These are phyloP conservation scores for Petrolisthes manimaculis DNA, from an alignment of 2,888 invertebrate genomes.

Conservation along the genomic window DNA sequence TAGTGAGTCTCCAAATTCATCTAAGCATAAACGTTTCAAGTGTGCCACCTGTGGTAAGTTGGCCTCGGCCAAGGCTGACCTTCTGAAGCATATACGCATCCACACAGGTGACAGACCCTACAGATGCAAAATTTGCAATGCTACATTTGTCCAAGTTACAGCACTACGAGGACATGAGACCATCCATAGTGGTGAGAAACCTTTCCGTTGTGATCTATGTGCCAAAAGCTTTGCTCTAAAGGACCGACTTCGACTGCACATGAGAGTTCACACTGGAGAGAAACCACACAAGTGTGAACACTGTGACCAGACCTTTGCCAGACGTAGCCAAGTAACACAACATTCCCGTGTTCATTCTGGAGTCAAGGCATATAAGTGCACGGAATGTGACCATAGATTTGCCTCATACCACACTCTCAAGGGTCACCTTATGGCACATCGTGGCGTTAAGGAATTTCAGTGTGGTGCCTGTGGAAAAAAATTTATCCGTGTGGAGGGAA, in stretches of 20 bases:
- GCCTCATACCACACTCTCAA: slow-evolving; percentile 66
- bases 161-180: slow-evolving; percentile 65
- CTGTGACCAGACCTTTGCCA: slow-evolving; percentile 82
- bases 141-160: slow-evolving; percentile 64
- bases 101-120: slow-evolving; percentile 65
- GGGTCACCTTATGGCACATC: slow-evolving; percentile 65
- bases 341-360: slow-evolving; percentile 79
- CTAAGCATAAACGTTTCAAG: slow-evolving; percentile 46
- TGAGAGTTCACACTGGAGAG: slow-evolving; percentile 74
- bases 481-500: slow-evolving; percentile 80
- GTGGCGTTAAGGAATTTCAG: slow-evolving; percentile 75
- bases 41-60: slow-evolving; percentile 54
- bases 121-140: slow-evolving; percentile 61
- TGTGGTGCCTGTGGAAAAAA: slow-evolving; percentile 86
- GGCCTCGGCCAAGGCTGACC: slow-evolving; percentile 58
- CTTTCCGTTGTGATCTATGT: slow-evolving; percentile 64
- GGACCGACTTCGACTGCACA: slow-evolving; percentile 75
- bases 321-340: slow-evolving; percentile 81
- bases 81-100: slow-evolving; percentile 64
- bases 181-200: slow-evolving; percentile 65
- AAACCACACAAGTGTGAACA: slow-evolving; percentile 78
- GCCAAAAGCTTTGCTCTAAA: slow-evolving; percentile 63
- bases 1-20: background rate
- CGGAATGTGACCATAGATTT: slow-evolving; percentile 65
- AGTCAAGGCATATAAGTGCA: slow-evolving; percentile 66